Conservation (phyloP, 2,888 invertebrate species). For the Leptopilina drosophilae region DNA sequence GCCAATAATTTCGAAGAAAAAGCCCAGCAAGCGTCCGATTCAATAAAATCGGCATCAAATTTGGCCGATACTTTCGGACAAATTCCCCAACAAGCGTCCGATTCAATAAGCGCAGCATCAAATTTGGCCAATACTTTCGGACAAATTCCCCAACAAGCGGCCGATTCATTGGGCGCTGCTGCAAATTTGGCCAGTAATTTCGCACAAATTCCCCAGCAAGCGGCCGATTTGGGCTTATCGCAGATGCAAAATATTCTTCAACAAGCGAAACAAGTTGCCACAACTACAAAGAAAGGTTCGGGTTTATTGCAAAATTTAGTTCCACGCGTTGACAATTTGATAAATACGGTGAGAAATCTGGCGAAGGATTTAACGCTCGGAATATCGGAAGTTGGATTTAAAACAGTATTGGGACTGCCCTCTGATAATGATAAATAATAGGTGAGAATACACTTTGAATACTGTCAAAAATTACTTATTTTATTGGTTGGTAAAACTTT, state of each 20-base stretch:
- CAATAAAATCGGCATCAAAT: no score
- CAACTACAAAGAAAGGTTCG: not conserved
- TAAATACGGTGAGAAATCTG: not conserved
- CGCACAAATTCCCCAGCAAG: no score
- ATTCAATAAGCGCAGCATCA: no score
- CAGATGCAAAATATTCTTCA: not conserved
- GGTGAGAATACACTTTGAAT: not conserved
- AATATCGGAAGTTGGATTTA: not conserved
- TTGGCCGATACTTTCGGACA: no score
- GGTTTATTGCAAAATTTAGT: not conserved
- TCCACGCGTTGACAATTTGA: not conserved
- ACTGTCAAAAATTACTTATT: not conserved
- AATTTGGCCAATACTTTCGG: no score
- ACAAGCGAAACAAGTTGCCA: not conserved
- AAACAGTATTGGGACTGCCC: not conserved
- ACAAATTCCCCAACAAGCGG: no score
- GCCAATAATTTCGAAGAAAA: no score
- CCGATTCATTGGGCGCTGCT: not conserved
- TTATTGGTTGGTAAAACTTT: no score
- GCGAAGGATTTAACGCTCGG: not conserved
- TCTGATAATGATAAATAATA: not conserved
- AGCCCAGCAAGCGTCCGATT: no score
- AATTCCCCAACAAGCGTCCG: no score
- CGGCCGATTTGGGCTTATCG: not conserved
- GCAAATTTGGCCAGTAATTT: not conserved